These are phyloP conservation scores for Sarcophilus harrisii DNA, from an alignment of 2,797 vertebrate species.

Conservation along the genomic window DNA sequence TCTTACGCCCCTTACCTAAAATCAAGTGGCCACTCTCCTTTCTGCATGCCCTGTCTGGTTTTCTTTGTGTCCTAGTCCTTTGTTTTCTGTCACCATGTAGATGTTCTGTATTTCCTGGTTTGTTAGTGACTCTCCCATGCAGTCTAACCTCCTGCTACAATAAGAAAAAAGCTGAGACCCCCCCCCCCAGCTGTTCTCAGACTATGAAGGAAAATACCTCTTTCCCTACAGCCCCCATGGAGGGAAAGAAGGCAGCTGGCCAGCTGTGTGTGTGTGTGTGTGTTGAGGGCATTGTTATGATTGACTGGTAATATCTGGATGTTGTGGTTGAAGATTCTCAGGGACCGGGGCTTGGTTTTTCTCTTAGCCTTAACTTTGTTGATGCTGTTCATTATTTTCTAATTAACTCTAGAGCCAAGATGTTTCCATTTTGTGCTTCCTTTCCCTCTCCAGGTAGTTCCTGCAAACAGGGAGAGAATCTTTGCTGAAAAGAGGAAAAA, in stretches of 20 bases:
- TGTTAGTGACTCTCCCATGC: background rate
- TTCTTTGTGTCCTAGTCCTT: background rate
- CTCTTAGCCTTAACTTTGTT: background rate
- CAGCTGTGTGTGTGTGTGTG: background rate
- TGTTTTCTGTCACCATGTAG: background rate
- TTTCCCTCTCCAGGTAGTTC: background rate
- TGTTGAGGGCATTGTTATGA: background rate
- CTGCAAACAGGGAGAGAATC: background rate
- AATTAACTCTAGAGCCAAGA: background rate
- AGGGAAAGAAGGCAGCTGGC: background rate
- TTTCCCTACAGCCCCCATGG: background rate
- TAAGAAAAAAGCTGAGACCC: background rate
- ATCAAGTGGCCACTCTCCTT: background rate
- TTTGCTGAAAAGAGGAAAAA: background rate
- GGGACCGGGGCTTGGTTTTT: background rate
- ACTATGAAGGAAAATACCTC: background rate
- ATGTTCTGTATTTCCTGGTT: background rate
- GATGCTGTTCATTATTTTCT: background rate
- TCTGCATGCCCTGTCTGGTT: background rate
- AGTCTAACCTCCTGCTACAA: background rate
- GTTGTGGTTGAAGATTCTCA: background rate
- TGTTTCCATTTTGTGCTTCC: background rate
- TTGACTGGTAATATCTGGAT: background rate
- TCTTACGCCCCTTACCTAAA: background rate
- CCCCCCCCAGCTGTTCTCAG: background rate